Percentiles rank a stretch among this genome's conserved stretches.
These are phyloP conservation scores for Microctonus brassicae DNA, from an alignment of 2,888 invertebrate genomes.

Conservation along the genomic window DNA sequence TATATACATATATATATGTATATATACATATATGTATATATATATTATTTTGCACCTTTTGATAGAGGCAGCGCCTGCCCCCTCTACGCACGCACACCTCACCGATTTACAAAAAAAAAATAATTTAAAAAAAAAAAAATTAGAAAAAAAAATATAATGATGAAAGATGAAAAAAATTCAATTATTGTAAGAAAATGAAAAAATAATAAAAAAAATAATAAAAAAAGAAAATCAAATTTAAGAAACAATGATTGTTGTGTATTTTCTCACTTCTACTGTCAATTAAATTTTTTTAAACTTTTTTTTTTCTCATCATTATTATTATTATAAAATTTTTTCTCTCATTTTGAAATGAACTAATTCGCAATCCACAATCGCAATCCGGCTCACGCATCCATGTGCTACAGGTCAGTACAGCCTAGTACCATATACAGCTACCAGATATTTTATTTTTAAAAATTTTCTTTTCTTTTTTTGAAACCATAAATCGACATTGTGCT, in stretches of 20 bases:
- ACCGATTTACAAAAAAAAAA: conserved; percentile 49
- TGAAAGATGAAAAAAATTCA: neutral
- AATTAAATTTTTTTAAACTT: neutral
- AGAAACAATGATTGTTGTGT: conserved; percentile 48
- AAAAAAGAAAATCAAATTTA: conserved; percentile 41
- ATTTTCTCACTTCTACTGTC: neutral
- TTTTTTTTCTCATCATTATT: neutral
- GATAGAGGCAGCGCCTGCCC: conserved; percentile 46
- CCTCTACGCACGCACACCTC: conserved; percentile 65
- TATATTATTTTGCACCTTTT: conserved; percentile 30
- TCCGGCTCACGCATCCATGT: conserved; percentile 68
- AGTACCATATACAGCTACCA: conserved; percentile 67
- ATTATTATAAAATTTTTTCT: conserved; percentile 40
- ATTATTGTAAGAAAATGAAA: too few relatives aligned
- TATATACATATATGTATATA: too few relatives aligned
- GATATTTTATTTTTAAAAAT: conserved; percentile 42
- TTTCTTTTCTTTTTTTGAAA: conserved; percentile 31
- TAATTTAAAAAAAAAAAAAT: conserved; percentile 14
- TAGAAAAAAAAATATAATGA: neutral
- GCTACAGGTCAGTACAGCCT: conserved; percentile 71
- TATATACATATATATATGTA: too few relatives aligned
- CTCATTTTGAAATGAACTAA: conserved; percentile 43
- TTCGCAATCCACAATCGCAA: conserved; percentile 66
- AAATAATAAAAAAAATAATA: too few relatives aligned
- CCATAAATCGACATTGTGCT: conserved; percentile 32